A percentile compares a stretch with the other conserved stretches of the same genome.
Evolutionary conservation across 2,113 vertebrate genomes (phyloP).

Genomic region (Egretta garzetta): DNA sequence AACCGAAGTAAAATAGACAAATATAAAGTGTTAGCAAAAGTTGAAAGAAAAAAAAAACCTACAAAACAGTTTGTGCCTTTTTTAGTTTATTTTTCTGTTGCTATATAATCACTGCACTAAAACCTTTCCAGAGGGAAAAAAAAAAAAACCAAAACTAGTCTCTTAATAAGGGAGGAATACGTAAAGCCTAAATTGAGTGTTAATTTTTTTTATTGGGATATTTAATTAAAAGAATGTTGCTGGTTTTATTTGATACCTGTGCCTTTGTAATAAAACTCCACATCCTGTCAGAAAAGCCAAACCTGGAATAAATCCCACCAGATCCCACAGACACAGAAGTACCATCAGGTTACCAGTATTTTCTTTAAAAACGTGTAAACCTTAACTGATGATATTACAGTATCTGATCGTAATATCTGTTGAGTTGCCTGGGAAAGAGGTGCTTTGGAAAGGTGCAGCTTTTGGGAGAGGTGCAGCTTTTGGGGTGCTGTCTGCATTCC

Average conservation of each 20-base stretch:
- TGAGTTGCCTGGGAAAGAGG: not conserved
- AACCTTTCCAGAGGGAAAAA: constrained; percentile 27
- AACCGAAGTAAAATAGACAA: constrained; percentile 77
- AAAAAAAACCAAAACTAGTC: not conserved
- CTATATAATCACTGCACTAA: constrained; percentile 67
- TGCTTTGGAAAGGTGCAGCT: not conserved
- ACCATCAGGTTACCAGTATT: constrained; percentile 7
- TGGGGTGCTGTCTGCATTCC: not conserved
- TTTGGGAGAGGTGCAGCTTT: not conserved
- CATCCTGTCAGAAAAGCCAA: constrained; percentile 43
- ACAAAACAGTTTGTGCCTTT: constrained; percentile 80
- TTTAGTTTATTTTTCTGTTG: constrained; percentile 67
- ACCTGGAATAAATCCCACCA: constrained; percentile 38
- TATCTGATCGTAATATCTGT: not conserved
- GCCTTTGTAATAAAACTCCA: constrained; percentile 57
- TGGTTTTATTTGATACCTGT: constrained; percentile 63
- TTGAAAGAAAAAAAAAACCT: constrained; percentile 52
- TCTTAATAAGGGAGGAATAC: constrained; percentile 22
- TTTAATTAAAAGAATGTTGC: constrained; percentile 20
- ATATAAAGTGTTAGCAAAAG: constrained; percentile 77
- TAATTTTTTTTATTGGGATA: constrained; percentile 44
- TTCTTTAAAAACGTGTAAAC: not conserved
- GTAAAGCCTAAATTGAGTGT: constrained; percentile 5
- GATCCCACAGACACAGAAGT: constrained; percentile 23
- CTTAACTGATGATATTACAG: not conserved